A percentile compares a stretch with the other conserved stretches of the same genome.
Conservation (phyloP, 1,140 invertebrate genomes). For the Brachionus manjavacas region DNA sequence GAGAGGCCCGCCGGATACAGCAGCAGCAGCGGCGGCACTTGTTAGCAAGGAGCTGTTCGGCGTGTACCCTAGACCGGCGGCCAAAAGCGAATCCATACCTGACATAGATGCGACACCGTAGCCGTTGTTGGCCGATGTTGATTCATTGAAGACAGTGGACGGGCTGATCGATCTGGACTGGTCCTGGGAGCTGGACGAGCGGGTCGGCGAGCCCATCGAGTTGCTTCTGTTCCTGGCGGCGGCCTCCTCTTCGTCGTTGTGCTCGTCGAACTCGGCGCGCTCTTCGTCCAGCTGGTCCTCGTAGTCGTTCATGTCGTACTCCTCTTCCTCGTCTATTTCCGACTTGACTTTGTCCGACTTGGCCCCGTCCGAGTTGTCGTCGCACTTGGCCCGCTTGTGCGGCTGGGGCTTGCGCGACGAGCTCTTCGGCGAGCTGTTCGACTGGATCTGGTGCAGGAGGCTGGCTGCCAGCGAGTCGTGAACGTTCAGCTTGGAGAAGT, state of each 20-base stretch:
- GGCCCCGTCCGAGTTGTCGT: background rate
- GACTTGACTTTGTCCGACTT: background rate
- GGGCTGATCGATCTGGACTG: conserved; percentile 9
- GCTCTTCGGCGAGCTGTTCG: background rate
- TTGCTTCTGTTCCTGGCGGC: background rate
- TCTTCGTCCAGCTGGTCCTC: background rate
- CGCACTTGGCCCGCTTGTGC: background rate
- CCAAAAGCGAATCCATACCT: conserved; percentile 31
- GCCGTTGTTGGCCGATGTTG: background rate
- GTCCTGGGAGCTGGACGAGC: background rate
- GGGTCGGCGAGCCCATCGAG: background rate
- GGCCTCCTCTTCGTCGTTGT: background rate
- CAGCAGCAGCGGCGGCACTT: conserved; percentile 30
- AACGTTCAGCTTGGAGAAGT: background rate
- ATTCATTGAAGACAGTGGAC: background rate
- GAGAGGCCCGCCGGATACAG: background rate
- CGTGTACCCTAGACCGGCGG: conserved; percentile 16
- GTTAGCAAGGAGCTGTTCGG: conserved; percentile 3
- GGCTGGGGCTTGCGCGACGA: background rate
- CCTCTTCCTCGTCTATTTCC: conserved; percentile 7
- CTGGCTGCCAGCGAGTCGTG: conserved; percentile 2
- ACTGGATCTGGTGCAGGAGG: conserved; percentile 3
- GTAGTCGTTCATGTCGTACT: background rate
- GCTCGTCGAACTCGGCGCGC: background rate
- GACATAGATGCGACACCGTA: background rate